These are phyloP conservation scores for Noctilio leporinus DNA, from an alignment of 2,113 vertebrate species.

Conservation along the genomic window DNA sequence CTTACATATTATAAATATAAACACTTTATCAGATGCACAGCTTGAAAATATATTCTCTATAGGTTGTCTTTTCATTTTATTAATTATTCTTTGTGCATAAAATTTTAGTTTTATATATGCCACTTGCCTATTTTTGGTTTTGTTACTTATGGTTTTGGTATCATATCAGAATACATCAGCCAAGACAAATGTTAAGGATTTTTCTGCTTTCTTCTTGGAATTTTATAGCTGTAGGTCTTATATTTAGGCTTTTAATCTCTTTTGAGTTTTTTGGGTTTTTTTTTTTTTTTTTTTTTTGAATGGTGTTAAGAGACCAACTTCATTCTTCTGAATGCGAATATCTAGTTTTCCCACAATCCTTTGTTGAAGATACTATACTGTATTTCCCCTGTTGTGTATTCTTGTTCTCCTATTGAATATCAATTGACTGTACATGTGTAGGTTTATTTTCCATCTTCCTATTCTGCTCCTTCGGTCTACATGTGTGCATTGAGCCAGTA, in stretches of 20 bases:
- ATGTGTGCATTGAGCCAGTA: not conserved
- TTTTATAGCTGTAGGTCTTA: too few relatives aligned
- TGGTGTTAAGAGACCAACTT: not conserved
- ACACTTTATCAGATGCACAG: not conserved
- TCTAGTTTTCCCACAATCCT: not conserved
- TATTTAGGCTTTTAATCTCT: not conserved
- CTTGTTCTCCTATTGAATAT: not conserved
- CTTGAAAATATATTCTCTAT: not conserved
- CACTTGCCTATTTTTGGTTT: not conserved
- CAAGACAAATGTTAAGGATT: not conserved
- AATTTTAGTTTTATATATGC: not conserved
- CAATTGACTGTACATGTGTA: not conserved
- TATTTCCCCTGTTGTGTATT: not conserved
- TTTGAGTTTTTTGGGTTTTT: not conserved
- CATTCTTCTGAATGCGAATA: not conserved
- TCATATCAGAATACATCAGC: not conserved
- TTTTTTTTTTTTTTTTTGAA: not conserved
- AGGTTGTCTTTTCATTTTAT: not conserved
- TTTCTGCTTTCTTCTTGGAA: too few relatives aligned
- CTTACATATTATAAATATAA: not conserved
- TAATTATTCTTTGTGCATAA: not conserved
- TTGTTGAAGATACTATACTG: not conserved
- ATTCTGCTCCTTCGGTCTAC: not conserved
- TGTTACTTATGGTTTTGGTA: not conserved
- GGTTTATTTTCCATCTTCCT: not conserved